phyloP scores from a whole-genome alignment of 2,797 vertebrate genomes.

The Zalophus californianus region DNA sequence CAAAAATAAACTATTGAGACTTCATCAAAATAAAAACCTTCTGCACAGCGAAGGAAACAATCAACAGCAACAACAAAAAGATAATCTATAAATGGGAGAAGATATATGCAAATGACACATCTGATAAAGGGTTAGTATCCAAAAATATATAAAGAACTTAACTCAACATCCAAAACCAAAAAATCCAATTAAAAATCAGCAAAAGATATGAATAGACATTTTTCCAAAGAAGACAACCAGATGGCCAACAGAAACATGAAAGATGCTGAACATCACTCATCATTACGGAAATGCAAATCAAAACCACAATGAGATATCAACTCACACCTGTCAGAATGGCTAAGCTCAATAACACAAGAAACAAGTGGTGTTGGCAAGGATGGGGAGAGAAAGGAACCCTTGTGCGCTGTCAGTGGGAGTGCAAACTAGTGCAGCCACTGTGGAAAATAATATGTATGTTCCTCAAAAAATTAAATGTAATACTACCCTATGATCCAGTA shows the following conservation, averaged over 20 bases:
- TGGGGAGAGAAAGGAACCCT: not conserved
- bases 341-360: not conserved
- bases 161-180: not conserved
- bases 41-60: not conserved
- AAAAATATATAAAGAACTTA: not conserved
- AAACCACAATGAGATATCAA: not conserved
- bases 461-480: not conserved
- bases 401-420: not conserved
- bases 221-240: not conserved
- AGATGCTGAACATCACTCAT: not conserved
- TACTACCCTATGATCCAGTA: not conserved
- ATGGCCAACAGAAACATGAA: not conserved
- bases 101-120: not conserved
- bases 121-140: not conserved
- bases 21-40: not conserved
- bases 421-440: not conserved
- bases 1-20: not conserved
- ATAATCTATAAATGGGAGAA: not conserved
- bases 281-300: not conserved
- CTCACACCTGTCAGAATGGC: not conserved
- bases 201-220: not conserved
- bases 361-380: not conserved
- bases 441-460: not conserved
- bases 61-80: not conserved
- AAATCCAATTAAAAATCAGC: not conserved